Base-by-base conservation (phyloP, 2,113 vertebrate genomes). In the Nestor notabilis region DNA sequence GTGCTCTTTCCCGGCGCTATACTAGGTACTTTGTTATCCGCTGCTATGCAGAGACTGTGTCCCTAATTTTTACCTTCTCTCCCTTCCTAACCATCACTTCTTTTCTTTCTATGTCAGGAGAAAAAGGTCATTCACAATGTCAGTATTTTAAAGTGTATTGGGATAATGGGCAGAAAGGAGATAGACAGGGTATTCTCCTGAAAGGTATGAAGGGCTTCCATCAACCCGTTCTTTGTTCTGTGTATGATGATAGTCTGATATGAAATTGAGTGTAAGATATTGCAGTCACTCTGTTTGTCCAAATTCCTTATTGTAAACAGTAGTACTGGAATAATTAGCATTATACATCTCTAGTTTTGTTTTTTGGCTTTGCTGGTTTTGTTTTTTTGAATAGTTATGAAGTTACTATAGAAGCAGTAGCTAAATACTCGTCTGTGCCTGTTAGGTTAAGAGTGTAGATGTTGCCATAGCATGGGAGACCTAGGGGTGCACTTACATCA, bases 21-120 rank as follows among this genome's bases (percentile, higher is more conserved):
- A 17, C 46, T 70, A 95, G 94, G 91, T 92, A 78, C 87, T 78
- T 84, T 1, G 6, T 92, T 94, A 63, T 94, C 61, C 80, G 89
- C 83, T 94, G 83, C 91, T 94, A 33, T 91, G 74, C 50, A 95
- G 80, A 95, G 91, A 83, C 81, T 97, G 74, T 94, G 39, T 93
- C 97, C 68, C 92, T 95, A 90, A 93, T 77, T 93, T 86, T 93
- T 96, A 90, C 80, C 87, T 96, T 95, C 91, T 94, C 49, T 96
- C 84, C 89, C 56, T 94, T 96, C 94, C 96, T 95, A 96, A 96
- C 94, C 72, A 87, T 94, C 87, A 82, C 95, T 94, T 95, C 95
- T 97, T 94, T 96, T 96, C 95, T 97, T 97, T 96, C 96, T 94
- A 17, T 96, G 90, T 96, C 96, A 97, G 96, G 96, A 97, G 92